phyloP scores from a whole-genome alignment of 2,888 invertebrate species.

The Tachina lurida region DNA sequence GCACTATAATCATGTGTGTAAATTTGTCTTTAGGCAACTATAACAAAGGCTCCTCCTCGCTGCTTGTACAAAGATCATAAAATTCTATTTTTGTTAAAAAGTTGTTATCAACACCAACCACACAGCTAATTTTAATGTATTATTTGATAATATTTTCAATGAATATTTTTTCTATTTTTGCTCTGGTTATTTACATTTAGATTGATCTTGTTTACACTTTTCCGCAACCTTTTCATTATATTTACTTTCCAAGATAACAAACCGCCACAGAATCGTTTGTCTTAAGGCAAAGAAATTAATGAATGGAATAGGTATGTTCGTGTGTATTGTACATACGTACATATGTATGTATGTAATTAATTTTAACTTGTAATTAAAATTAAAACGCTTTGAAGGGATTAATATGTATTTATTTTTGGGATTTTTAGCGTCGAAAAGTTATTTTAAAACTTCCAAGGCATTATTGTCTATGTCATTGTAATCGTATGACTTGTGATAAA shows the following conservation, averaged over 20 bases:
- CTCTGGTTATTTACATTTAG: conserved; percentile 5
- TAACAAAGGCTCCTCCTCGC: conserved; percentile 8
- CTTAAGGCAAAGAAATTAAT: not conserved
- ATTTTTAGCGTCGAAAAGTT: too few relatives aligned
- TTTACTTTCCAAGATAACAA: conserved; percentile 21
- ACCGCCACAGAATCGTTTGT: not conserved
- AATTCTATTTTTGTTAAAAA: conserved; percentile 31
- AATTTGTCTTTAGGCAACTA: not conserved
- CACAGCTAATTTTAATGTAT: conserved; percentile 22
- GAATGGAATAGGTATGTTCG: not conserved
- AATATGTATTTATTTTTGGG: too few relatives aligned
- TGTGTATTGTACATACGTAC: too few relatives aligned
- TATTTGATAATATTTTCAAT: conserved; percentile 34
- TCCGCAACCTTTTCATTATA: conserved; percentile 4
- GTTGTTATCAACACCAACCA: conserved; percentile 13
- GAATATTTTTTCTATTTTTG: conserved; percentile 24
- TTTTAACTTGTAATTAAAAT: too few relatives aligned
- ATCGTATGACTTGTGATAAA: too few relatives aligned
- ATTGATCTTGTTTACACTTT: conserved; percentile 39
- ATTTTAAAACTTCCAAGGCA: too few relatives aligned
- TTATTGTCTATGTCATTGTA: too few relatives aligned
- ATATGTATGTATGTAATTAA: too few relatives aligned
- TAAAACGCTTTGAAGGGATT: too few relatives aligned
- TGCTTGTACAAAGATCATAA: conserved; percentile 3
- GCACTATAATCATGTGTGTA: not conserved